Base-by-base conservation (phyloP, 2,113 vertebrate genomes). In the Sinocyclocheilus grahami region DNA sequence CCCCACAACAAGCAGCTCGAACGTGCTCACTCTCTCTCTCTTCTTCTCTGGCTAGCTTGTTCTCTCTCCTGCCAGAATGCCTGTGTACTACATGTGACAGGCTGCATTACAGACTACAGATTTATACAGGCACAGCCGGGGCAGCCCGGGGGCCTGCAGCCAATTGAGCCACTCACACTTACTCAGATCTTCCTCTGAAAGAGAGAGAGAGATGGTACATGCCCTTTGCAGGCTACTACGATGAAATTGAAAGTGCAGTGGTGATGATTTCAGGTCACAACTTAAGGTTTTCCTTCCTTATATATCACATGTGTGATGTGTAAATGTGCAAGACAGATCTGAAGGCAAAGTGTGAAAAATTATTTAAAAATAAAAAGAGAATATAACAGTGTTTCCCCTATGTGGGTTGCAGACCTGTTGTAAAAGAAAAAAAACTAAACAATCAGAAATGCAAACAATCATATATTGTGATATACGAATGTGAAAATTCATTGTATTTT, bases 41-140 rank as follows among this genome's bases (percentile, higher is more conserved):
- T 22, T 79, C 48, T 55, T 76, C 22, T 85, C 83, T 77, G 30
- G 18, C 33, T 24, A 48, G 75, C 46, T 78, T 53, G 77, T 37
- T 85, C 90, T 88, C 90, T 78, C 92, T 92, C 85, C 89, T 92
- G 89, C 87, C 88, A 88, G 89, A 92, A 93, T 86, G 90, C 91
- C 91, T 91, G 91, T 93, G 91, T 93, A 92, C 92, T 92, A 93
- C 91, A 94, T 94, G 91, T 95, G 94, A 95, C 94, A 94, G 89
- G 91, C 91, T 89, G 51, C 90, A 93, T 95, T 94, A 95, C 88
- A 89, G 92, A 92, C 89, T 90, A 91, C 90, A 86, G 89, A 89
- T 85, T 92, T 89, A 91, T 92, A 92, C 92, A 89, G 89, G 86
- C 92, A 90, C 91, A 92, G 93, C 90, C 87, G 92, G 94, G 92